phyloP scores from a whole-genome alignment of 2,113 vertebrate genomes.

The Thunnus maccoyii region DNA sequence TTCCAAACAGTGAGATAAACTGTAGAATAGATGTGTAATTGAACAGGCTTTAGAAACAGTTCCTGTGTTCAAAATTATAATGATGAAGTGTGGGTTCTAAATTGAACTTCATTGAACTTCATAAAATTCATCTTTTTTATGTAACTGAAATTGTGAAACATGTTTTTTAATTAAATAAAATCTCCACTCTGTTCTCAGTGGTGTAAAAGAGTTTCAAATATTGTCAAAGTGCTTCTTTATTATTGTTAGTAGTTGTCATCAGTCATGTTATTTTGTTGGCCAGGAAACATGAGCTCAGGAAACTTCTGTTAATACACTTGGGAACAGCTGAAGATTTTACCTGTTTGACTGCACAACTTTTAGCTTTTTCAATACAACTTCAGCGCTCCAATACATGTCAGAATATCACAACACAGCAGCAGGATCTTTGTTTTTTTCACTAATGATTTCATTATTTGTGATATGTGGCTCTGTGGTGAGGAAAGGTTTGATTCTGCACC shows the following conservation, averaged over 20 bases:
- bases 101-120: slow-evolving; percentile 1
- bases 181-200: neutral
- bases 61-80: slow-evolving; percentile 8
- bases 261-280: too few species aligned
- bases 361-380: neutral
- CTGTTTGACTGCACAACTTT: neutral
- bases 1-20: slow-evolving; percentile 6
- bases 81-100: neutral
- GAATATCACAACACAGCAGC: too few species aligned
- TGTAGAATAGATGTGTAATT: neutral
- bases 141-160: slow-evolving; percentile 22
- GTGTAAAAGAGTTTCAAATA: neutral
- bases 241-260: neutral
- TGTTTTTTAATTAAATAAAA: slow-evolving; percentile 48
- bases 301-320: neutral
- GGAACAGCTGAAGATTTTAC: neutral
- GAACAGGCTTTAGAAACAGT: neutral
- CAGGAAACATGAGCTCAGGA: neutral
- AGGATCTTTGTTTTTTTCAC: too few species aligned
- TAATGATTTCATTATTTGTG: too few species aligned
- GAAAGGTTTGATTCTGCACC: too few species aligned
- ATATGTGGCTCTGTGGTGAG: too few species aligned
- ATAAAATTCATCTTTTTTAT: slow-evolving; percentile 7
- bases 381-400: too few species aligned
- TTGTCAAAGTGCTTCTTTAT: neutral